A percentile compares a stretch with the other conserved stretches of the same genome.
Evolutionary conservation across 2,797 vertebrate species (phyloP).

Genomic region (Chaunax sp.): DNA sequence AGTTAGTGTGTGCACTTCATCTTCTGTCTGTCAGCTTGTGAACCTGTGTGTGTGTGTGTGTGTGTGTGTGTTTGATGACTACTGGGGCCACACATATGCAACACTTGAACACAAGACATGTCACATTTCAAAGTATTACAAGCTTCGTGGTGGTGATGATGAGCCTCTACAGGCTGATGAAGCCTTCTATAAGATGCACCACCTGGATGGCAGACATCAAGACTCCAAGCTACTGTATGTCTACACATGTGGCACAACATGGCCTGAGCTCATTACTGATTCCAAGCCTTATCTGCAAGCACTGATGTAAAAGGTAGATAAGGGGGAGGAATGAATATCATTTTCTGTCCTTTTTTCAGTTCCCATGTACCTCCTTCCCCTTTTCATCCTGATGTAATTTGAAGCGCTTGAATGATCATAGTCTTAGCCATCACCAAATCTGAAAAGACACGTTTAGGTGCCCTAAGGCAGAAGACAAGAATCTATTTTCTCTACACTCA

Average conservation of each 20-base stretch:
- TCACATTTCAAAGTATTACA: slow-evolving; percentile 36
- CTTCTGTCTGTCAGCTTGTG: slow-evolving; percentile 13
- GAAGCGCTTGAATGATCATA: slow-evolving; percentile 82
- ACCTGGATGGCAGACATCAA: slow-evolving; percentile 47
- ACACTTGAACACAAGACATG: slow-evolving; percentile 45
- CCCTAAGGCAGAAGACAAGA: slow-evolving; percentile 76
- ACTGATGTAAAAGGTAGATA: slow-evolving; percentile 81
- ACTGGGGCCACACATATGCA: slow-evolving; percentile 35
- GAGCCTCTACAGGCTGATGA: slow-evolving; percentile 28
- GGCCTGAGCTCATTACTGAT: slow-evolving; percentile 69
- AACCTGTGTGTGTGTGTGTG: slow-evolving; percentile 16
- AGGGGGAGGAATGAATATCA: slow-evolving; percentile 77
- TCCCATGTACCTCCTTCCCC: slow-evolving; percentile 76
- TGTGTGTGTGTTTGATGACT: slow-evolving; percentile 33
- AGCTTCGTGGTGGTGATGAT: slow-evolving; percentile 2
- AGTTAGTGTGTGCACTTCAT: slow-evolving; percentile 22
- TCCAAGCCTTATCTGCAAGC: slow-evolving; percentile 65
- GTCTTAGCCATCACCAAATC: slow-evolving; percentile 80
- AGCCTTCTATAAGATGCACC: slow-evolving; percentile 33
- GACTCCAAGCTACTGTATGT: slow-evolving; percentile 42
- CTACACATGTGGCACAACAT: slow-evolving; percentile 40
- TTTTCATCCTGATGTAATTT: slow-evolving; percentile 83
- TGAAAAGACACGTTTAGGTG: slow-evolving; percentile 80
- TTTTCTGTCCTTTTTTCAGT: slow-evolving; percentile 74
- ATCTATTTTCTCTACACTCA: slow-evolving; percentile 79